Conservation (phyloP, 1,140 invertebrate genomes). For the Berghia stephanieae region DNA sequence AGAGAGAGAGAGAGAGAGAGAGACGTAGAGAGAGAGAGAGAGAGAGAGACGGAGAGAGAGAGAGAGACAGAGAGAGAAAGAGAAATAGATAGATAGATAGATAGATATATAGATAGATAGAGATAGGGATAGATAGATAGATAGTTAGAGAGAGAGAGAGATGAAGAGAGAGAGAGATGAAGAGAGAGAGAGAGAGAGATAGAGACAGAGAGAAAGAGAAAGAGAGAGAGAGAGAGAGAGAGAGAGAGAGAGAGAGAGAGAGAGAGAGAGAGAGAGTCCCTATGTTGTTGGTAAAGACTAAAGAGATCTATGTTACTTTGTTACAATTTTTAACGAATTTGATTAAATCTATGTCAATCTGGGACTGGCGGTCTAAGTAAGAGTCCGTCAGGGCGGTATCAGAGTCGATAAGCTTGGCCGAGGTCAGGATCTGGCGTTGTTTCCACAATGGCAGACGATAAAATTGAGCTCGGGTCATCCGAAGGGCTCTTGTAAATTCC, state of each 20-base stretch:
- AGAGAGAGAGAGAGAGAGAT: not conserved
- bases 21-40: not conserved
- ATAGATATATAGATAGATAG: not conserved
- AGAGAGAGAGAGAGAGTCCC: not conserved
- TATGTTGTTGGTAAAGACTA: not conserved
- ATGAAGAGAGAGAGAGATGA: not conserved
- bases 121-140: not conserved
- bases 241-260: not conserved
- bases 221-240: not conserved
- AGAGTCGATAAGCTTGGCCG: not conserved
- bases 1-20: not conserved
- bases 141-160: not conserved
- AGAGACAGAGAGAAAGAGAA: not conserved
- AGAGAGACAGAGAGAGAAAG: not conserved
- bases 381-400: not conserved
- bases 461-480: conserved; percentile 3
- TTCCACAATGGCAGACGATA: not conserved
- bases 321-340: too few relatives aligned
- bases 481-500: not conserved
- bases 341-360: not conserved
- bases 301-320: too few relatives aligned
- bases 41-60: not conserved
- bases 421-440: not conserved
- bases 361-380: not conserved
- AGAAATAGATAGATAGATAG: not conserved